A percentile compares a stretch with the other conserved stretches of the same genome.
These are phyloP conservation scores for Conus canariensis DNA, from an alignment of 2,888 invertebrate species.

Conservation along the genomic window DNA sequence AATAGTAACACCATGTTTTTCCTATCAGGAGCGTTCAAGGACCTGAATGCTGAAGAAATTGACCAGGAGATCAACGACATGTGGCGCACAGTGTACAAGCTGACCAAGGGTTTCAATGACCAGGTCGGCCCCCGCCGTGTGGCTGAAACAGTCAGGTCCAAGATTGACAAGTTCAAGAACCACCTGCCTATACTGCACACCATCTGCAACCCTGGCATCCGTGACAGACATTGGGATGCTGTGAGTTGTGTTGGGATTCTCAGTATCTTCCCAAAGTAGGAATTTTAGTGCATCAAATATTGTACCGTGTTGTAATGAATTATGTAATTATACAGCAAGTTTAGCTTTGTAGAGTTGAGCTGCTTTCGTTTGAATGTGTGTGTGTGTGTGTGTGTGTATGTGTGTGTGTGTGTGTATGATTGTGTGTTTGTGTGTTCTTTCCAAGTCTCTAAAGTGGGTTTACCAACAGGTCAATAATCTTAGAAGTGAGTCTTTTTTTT, in stretches of 20 bases:
- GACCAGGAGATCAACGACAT: slow-evolving; percentile 90
- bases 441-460: too few relatives aligned
- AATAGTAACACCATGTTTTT: too few relatives aligned
- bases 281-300: background rate
- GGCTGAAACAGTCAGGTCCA: slow-evolving; percentile 79
- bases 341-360: background rate
- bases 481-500: too few relatives aligned
- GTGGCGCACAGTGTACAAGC: slow-evolving; percentile 89
- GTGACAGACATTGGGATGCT: slow-evolving; percentile 78
- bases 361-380: background rate
- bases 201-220: slow-evolving; percentile 79
- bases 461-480: too few relatives aligned
- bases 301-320: background rate
- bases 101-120: slow-evolving; percentile 89
- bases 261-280: background rate
- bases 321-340: too few relatives aligned
- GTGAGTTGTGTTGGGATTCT: slow-evolving; percentile 56
- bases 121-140: slow-evolving; percentile 88
- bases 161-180: slow-evolving; percentile 91
- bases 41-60: slow-evolving; percentile 90
- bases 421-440: too few relatives aligned
- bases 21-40: slow-evolving; percentile 86
- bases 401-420: too few relatives aligned
- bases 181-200: slow-evolving; percentile 78
- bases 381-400: background rate